A percentile compares a stretch with the other conserved stretches of the same genome.
These are phyloP conservation scores for Oncopeltus fasciatus DNA, from an alignment of 1,140 invertebrate species.

Conservation along the genomic window DNA sequence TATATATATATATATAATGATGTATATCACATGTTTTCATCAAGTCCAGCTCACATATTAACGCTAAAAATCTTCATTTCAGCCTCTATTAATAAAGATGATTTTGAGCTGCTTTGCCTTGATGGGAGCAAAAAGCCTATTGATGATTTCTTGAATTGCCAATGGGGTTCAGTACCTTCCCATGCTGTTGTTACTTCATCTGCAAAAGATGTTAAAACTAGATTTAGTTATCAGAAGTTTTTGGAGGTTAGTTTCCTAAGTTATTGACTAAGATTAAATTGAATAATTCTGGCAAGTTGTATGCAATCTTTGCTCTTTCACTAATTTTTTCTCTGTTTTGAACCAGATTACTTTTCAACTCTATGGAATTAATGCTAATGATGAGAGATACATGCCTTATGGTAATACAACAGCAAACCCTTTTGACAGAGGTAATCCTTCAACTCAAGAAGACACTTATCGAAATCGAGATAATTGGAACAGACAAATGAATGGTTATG, in stretches of 20 bases:
- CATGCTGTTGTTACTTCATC: conserved; percentile 78
- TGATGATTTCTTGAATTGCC: conserved; percentile 60
- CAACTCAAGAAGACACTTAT: too few relatives aligned
- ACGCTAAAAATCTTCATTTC: conserved; percentile 5
- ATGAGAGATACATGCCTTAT: too few relatives aligned
- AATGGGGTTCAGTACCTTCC: conserved; percentile 75
- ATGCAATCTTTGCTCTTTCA: neutral
- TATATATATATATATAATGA: too few relatives aligned
- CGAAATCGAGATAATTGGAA: too few relatives aligned
- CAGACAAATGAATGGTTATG: too few relatives aligned
- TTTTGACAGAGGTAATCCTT: too few relatives aligned
- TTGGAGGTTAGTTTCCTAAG: conserved; percentile 24
- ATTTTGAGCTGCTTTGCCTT: conserved; percentile 75
- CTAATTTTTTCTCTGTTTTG: too few relatives aligned
- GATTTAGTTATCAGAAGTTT: conserved; percentile 39
- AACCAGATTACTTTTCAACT: conserved; percentile 35
- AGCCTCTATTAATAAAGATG: conserved; percentile 41
- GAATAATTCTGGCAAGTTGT: neutral
- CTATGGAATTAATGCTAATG: conserved; percentile 26
- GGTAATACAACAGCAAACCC: too few relatives aligned
- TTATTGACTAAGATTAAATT: neutral
- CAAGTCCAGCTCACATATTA: too few relatives aligned
- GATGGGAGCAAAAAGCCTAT: conserved; percentile 59
- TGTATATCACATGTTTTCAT: too few relatives aligned
- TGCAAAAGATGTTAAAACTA: conserved; percentile 43